Conservation (phyloP, 2,797 vertebrate genomes). For the Onychomys arenicola region DNA sequence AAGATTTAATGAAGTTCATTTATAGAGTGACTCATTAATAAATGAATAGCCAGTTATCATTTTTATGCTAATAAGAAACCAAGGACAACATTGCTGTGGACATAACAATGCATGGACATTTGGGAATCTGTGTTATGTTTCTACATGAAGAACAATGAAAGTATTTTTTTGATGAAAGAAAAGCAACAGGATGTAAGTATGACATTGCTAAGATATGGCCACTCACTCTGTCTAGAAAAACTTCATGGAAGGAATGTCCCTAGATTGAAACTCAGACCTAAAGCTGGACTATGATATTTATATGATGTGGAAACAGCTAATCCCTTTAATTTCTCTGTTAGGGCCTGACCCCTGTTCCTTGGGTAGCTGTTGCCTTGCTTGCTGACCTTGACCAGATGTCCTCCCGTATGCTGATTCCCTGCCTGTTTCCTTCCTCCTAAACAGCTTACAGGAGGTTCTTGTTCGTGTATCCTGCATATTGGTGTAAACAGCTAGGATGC, state of each 20-base stretch:
- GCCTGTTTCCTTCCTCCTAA: too few species aligned
- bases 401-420: too few species aligned
- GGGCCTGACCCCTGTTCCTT: too few species aligned
- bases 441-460: too few species aligned
- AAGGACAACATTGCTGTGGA: not conserved
- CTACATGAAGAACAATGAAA: not conserved
- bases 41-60: not conserved
- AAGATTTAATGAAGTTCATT: slow-evolving; percentile 33
- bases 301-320: not conserved
- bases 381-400: too few species aligned
- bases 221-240: not conserved
- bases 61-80: not conserved
- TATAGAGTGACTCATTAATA: not conserved
- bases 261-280: slow-evolving; percentile 15
- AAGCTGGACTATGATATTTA: not conserved
- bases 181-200: not conserved
- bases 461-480: too few species aligned
- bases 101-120: not conserved
- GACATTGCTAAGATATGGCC: not conserved
- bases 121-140: not conserved
- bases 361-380: too few species aligned
- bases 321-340: not conserved
- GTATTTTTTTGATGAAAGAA: not conserved
- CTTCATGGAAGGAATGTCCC: not conserved
- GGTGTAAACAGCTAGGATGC: too few species aligned